A percentile compares a stretch with the other conserved stretches of the same genome.
Conservation (phyloP, 2,113 vertebrate species). For the Sinosuthora webbiana region DNA sequence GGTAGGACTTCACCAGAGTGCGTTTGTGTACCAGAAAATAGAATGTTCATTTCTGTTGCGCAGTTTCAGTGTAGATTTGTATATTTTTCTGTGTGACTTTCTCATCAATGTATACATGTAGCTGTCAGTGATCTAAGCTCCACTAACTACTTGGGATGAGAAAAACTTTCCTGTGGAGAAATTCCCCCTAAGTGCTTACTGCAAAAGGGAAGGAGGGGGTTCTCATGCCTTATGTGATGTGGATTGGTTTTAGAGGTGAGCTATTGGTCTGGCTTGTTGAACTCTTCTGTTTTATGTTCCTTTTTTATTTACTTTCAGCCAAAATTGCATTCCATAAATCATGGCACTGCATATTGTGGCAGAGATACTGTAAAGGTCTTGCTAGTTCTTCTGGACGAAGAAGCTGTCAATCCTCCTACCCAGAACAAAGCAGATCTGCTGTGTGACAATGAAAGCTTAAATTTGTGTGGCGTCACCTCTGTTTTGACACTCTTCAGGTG, state of each 20-base stretch:
- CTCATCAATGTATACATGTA: background rate
- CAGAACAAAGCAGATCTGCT: conserved; percentile 87
- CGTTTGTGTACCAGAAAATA: background rate
- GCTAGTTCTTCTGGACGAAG: conserved; percentile 86
- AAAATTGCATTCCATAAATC: conserved; percentile 87
- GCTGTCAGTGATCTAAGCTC: background rate
- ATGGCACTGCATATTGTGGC: conserved; percentile 85
- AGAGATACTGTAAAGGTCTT: conserved; percentile 88
- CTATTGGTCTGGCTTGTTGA: background rate
- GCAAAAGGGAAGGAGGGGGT: background rate
- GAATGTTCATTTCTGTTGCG: background rate
- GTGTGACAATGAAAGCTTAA: conserved; percentile 71
- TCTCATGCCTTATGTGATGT: background rate
- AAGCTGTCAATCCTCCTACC: conserved; percentile 76
- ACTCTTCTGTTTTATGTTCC: background rate
- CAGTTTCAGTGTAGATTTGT: background rate
- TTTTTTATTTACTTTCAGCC: conserved; percentile 77
- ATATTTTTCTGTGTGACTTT: background rate
- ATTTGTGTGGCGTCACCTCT: conserved; percentile 60
- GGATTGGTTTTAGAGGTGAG: background rate
- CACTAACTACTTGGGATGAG: background rate
- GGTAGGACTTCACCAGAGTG: background rate
- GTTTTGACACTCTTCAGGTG: conserved; percentile 84
- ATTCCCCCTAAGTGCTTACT: background rate
- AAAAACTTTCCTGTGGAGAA: background rate